Percentiles rank a stretch among this genome's conserved stretches.
These are phyloP conservation scores for Spodoptera exigua DNA, from an alignment of 2,888 invertebrate genomes.

Conservation along the genomic window DNA sequence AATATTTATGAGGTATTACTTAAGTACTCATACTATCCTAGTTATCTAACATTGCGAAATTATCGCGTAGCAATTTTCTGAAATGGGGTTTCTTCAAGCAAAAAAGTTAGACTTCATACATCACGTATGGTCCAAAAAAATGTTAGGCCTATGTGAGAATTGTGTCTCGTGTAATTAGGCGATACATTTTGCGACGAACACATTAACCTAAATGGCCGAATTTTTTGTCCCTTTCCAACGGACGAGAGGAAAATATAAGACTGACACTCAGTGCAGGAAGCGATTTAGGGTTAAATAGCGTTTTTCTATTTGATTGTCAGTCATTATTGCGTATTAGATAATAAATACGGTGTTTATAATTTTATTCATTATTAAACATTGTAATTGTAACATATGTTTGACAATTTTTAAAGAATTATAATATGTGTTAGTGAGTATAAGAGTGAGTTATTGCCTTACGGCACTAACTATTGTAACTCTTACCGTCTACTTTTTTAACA, in stretches of 20 bases:
- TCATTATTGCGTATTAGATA: too few species aligned
- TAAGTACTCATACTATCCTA: background rate
- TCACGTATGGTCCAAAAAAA: constrained; percentile 37
- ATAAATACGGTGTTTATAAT: too few species aligned
- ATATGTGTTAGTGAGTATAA: too few species aligned
- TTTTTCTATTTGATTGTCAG: too few species aligned
- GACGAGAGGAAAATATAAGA: constrained; percentile 58
- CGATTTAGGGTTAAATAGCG: constrained; percentile 35
- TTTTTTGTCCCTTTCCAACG: constrained; percentile 64
- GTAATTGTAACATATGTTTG: too few species aligned
- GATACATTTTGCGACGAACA: constrained; percentile 72
- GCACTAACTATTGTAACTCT: too few species aligned
- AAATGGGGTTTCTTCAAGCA: constrained; percentile 8
- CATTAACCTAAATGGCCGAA: constrained; percentile 74
- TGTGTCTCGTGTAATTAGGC: constrained; percentile 75
- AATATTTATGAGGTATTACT: too few species aligned
- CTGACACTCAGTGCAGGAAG: constrained; percentile 13
- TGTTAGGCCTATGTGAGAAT: constrained; percentile 49
- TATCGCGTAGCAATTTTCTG: background rate
- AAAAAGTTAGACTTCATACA: constrained; percentile 31
- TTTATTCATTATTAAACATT: too few species aligned
- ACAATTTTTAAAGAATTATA: too few species aligned
- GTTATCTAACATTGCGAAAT: background rate
- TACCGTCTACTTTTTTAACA: too few species aligned
- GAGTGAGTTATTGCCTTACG: too few species aligned